These are phyloP conservation scores for Oncorhynchus mykiss DNA, from an alignment of 2,113 vertebrate genomes.

Conservation along the genomic window DNA sequence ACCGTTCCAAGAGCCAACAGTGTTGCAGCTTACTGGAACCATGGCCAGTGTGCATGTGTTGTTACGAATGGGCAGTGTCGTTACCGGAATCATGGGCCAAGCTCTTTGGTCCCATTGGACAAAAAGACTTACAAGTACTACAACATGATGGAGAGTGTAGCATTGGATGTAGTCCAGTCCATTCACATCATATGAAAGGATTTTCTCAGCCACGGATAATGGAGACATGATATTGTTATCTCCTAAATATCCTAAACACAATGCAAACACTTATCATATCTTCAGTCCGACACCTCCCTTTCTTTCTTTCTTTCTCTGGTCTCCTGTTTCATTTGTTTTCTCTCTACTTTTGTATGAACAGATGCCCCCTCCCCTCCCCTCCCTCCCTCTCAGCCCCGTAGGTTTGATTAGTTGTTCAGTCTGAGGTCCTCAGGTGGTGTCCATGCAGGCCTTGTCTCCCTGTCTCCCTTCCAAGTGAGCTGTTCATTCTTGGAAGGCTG, in stretches of 20 bases:
- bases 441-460: conserved; percentile 62
- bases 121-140: background rate
- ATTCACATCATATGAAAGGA: background rate
- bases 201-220: background rate
- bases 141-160: background rate
- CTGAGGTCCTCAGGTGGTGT: conserved; percentile 90
- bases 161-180: background rate
- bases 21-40: background rate
- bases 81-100: background rate
- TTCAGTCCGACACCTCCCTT: background rate
- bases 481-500: conserved; percentile 86
- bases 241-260: background rate
- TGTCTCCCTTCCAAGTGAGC: conserved; percentile 83
- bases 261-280: background rate
- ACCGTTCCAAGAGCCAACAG: conserved; percentile 10
- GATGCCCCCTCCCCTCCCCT: background rate
- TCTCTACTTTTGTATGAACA: background rate
- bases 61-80: background rate
- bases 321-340: background rate
- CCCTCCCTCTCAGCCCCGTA: conserved; percentile 12
- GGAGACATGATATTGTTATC: no score
- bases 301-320: background rate
- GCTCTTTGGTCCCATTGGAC: background rate
- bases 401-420: conserved; percentile 36
- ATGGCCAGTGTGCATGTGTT: conserved; percentile 1